Base-by-base conservation (phyloP, 2,113 vertebrate genomes). In the Acrocephalus arundinaceus region DNA sequence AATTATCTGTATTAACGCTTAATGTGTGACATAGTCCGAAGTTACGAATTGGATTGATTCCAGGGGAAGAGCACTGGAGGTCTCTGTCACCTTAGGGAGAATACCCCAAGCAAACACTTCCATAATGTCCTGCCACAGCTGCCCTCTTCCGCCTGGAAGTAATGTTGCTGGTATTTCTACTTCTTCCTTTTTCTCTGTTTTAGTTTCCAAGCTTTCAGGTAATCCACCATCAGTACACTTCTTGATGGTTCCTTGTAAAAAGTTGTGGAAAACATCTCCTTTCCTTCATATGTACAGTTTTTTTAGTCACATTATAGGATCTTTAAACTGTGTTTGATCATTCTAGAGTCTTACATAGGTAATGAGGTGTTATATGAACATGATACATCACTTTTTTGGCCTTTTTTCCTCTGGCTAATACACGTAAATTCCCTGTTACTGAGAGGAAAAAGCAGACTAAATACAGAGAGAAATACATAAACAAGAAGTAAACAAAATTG, bases 331-430 rank as follows among this genome's bases (percentile, higher is more conserved):
- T 19, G 7, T 51, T 48, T 3, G 8, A 13, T 78, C 3, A 3
- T 88, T 89, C 30, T 49, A 24, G 61, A 62, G 46, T 78, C 16
- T 31, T 58, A 75, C 67, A 48, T 35, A 41, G 62, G 24, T 70
- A 46, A 59, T 58, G 70, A 88, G 25, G 20, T 57, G 28, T 28
- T 72, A 11, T 4, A 22, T 57, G 25, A 62, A 90, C 37, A 89
- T 62, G 2, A 55, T 12, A 13, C 4, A 5, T 86, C 0, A 0
- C 3, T 46, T 58, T 11, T 21, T 33, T 27, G 7, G 25, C 31
- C 18, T 39, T 59, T 46, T 13, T 5, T 15, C 4, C 8, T 9
- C 5, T 2, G 0, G 4, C 25, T 58, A 19, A 57, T 70, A 21
- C 15, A 28, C 0, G 3, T 37, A 12, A 62, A 21, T 85, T 79